Base-by-base conservation (phyloP, 2,113 vertebrate genomes). In the Pseudorasbora parva region DNA sequence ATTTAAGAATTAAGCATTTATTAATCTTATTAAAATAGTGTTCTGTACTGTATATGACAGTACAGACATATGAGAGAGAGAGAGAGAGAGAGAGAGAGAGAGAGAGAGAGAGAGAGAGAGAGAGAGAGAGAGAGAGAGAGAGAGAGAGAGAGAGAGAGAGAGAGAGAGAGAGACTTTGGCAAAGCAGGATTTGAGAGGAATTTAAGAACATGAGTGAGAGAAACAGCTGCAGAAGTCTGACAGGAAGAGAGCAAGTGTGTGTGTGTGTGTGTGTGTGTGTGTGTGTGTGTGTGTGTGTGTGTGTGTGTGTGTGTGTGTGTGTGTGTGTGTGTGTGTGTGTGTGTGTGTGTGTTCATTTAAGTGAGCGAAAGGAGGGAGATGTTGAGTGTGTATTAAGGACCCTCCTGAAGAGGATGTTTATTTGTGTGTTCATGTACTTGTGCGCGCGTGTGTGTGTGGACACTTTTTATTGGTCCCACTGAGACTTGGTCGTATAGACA, bases 201-300 rank as follows among this genome's bases (percentile, higher is more conserved):
- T 57, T 78, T 33, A 83, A 68, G 76, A 73, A 83, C 30, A 27
- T 86, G 85, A 84, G 82, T 47, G 43, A 75, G 76, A 83, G 43
- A 75, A 69, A 73, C 80, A 83, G 83, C 81, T 75, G 86, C 72
- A 85, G 41, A n/a, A 23, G 25, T 37, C 54, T 59, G 87, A 90
- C 87, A 88, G 87, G 87, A 88, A 83, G 84, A 69, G 86, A 81
- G 76, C 79, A 33, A 33, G 33, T 56, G 69, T 25, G 71, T 75
- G 78, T 62, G 56, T 54, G 15, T 84, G 33, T 60, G 82, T 71
- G 5, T 71, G 47, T 69, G 45, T 43, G 47, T 59, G 30, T 57
- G 27, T 30, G 21, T 68, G 79, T 64, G 57, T 56, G 86, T 59
- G 60, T 47, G 71, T 30, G 72, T 77, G 79, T 64, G 57, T 45